Conservation (phyloP, 2,797 vertebrate species). For the Pterois miles region DNA sequence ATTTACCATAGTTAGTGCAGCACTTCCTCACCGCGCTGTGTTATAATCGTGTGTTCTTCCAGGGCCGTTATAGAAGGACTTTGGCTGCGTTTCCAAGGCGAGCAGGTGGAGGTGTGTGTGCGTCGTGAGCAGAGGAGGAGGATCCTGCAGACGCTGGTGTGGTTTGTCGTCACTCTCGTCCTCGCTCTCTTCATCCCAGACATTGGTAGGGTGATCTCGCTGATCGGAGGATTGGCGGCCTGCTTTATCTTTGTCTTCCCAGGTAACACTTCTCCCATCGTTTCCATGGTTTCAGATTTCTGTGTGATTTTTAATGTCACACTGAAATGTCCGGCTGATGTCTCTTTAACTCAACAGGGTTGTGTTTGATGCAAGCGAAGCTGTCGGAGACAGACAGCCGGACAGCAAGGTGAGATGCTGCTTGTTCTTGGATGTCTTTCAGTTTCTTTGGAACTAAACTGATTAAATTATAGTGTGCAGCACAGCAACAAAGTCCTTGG, state of each 20-base stretch:
- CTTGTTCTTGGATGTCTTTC: not conserved
- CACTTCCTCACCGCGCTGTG: not conserved
- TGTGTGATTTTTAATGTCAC: not conserved
- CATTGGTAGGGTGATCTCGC: slow-evolving; percentile 95
- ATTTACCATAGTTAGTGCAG: not conserved
- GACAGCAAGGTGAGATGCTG: slow-evolving; percentile 84
- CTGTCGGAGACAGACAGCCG: slow-evolving; percentile 90
- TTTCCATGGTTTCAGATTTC: not conserved
- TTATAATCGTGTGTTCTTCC: not conserved
- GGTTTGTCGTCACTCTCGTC: slow-evolving; percentile 93
- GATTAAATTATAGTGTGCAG: not conserved
- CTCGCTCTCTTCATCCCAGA: slow-evolving; percentile 97
- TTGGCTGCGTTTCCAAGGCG: slow-evolving; percentile 92
- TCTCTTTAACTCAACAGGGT: slow-evolving; percentile 78
- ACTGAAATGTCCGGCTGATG: not conserved
- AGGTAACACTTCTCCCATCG: slow-evolving; percentile 67
- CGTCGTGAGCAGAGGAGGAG: slow-evolving; percentile 88
- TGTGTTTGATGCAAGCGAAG: slow-evolving; percentile 94
- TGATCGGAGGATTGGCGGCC: slow-evolving; percentile 95
- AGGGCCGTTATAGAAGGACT: slow-evolving; percentile 96
- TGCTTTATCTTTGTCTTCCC: slow-evolving; percentile 98
- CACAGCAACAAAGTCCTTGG: not conserved
- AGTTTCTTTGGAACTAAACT: not conserved
- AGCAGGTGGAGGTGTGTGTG: slow-evolving; percentile 91
- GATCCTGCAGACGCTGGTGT: slow-evolving; percentile 89